phyloP scores from a whole-genome alignment of 2,888 invertebrate genomes.

The Thymelicus sylvestris region DNA sequence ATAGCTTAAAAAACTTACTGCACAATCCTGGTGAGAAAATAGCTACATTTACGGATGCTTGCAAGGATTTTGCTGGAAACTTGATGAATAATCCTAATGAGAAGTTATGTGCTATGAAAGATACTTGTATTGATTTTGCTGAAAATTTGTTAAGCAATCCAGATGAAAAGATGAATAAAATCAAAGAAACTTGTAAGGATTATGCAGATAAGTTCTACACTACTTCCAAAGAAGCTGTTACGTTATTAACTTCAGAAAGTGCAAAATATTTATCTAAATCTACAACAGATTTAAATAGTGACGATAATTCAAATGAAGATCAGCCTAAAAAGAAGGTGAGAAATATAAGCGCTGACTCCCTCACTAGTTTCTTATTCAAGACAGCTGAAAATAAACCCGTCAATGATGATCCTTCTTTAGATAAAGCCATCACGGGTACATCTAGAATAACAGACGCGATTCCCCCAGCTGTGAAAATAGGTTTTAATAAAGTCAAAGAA shows the following conservation, averaged over 20 bases:
- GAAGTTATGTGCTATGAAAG: background rate
- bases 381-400: slow-evolving; percentile 25
- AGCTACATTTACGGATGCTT: slow-evolving; percentile 54
- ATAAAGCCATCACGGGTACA: background rate
- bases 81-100: slow-evolving; percentile 36
- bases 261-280: slow-evolving; percentile 46
- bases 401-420: background rate
- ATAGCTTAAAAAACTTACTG: slow-evolving; percentile 36
- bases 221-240: slow-evolving; percentile 57
- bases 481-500: slow-evolving; percentile 5
- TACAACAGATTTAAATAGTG: slow-evolving; percentile 41
- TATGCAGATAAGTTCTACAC: slow-evolving; percentile 55
- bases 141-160: slow-evolving; percentile 46
- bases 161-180: slow-evolving; percentile 51
- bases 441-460: background rate
- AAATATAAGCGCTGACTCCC: slow-evolving; percentile 18
- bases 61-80: slow-evolving; percentile 58
- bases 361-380: slow-evolving; percentile 19
- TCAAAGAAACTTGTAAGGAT: slow-evolving; percentile 58
- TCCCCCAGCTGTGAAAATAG: background rate
- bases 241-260: slow-evolving; percentile 53
- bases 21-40: slow-evolving; percentile 53
- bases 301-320: slow-evolving; percentile 38
- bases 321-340: slow-evolving; percentile 11
- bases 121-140: background rate